phyloP scores from a whole-genome alignment of 1,140 invertebrate genomes.

The Adelges cooleyi region DNA sequence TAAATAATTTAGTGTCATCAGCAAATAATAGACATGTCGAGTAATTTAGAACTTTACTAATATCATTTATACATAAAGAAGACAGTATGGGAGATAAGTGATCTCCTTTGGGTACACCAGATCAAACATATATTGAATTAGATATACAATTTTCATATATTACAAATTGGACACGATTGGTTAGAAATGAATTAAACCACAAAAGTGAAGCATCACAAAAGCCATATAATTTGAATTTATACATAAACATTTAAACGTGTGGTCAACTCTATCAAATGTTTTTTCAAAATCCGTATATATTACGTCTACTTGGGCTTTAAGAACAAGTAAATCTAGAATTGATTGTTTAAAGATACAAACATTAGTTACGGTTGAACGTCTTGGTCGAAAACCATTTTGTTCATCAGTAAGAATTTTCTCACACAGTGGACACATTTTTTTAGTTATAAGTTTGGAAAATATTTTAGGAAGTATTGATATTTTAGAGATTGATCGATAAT shows the following conservation, averaged over 20 bases:
- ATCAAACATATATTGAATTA: neutral
- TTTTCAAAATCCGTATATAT: too few relatives aligned
- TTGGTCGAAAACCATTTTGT: too few relatives aligned
- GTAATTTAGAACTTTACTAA: slow-evolving; percentile 5
- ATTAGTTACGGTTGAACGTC: too few relatives aligned
- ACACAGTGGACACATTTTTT: too few relatives aligned
- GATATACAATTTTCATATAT: neutral
- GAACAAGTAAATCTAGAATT: too few relatives aligned
- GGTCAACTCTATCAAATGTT: too few relatives aligned
- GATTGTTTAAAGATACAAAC: too few relatives aligned
- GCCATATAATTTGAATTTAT: neutral
- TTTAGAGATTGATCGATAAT: too few relatives aligned
- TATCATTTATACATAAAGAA: slow-evolving; percentile 35
- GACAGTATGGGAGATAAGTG: slow-evolving; percentile 35
- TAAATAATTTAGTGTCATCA: neutral
- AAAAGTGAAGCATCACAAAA: neutral
- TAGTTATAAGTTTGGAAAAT: too few relatives aligned
- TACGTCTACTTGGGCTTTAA: too few relatives aligned
- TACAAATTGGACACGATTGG: neutral
- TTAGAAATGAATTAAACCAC: neutral
- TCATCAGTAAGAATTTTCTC: too few relatives aligned
- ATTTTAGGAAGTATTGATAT: too few relatives aligned
- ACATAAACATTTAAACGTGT: neutral
- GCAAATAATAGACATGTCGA: slow-evolving; percentile 34
- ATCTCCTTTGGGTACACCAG: slow-evolving; percentile 34